Conservation (phyloP, 2,113 vertebrate species). For the Petrocephalus microphthalmus region DNA sequence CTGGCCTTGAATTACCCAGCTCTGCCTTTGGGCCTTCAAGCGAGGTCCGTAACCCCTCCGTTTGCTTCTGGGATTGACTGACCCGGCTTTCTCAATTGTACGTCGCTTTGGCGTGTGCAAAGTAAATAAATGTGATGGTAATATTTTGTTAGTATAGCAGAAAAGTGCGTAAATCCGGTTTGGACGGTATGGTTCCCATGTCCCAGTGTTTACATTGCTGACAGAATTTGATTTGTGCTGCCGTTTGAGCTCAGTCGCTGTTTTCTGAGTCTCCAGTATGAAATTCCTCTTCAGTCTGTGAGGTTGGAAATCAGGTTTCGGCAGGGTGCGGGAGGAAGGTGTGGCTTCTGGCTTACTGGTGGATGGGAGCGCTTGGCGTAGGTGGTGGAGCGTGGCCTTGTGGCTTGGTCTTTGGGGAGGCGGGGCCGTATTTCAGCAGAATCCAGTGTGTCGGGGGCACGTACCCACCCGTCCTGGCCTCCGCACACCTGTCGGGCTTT, state of each 20-base stretch:
- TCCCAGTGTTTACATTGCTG: not conserved
- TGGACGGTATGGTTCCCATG: not conserved
- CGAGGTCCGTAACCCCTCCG: too few relatives aligned
- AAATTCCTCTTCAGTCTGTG: not conserved
- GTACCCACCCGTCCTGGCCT: not conserved
- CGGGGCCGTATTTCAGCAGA: not conserved
- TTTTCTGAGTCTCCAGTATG: not conserved
- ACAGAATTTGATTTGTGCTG: not conserved
- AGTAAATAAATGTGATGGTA: not conserved
- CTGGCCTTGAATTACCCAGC: too few relatives aligned
- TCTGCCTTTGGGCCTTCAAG: too few relatives aligned
- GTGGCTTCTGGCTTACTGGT: not conserved
- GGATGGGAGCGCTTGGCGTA: not conserved
- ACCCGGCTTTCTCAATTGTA: not conserved
- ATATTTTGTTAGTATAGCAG: not conserved
- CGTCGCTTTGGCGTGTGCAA: not conserved
- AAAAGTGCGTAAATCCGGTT: not conserved
- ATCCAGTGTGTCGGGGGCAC: not conserved
- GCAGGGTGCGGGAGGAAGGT: not conserved
- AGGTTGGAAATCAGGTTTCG: not conserved
- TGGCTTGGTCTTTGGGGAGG: not conserved
- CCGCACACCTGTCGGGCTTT: not conserved
- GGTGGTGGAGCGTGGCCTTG: not conserved
- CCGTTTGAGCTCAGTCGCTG: not conserved
- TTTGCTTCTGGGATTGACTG: not conserved